Base-by-base conservation (phyloP, 2,888 invertebrate genomes). In the Mactromeris polynyma region DNA sequence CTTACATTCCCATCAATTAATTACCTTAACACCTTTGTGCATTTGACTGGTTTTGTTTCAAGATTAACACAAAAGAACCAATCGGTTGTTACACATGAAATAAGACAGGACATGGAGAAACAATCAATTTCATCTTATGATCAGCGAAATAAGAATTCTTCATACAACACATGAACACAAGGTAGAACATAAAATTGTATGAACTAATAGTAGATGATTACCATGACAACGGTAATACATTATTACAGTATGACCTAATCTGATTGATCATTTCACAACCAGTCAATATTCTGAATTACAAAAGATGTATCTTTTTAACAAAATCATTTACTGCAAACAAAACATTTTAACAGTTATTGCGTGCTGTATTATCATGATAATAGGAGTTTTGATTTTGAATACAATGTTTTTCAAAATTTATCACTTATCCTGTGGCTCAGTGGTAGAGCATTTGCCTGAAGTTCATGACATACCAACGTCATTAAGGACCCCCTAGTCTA, bases 61-160 rank as follows among this genome's bases (percentile, higher is more conserved):
- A 38, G 54, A 81, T 80, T 51, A n/a, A 64, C 26, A n/a, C 84
- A 69, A 89, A 88, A 88, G 83, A 85, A 85, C 83, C 79, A 73
- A 82, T 86, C 88, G 87, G 88, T 85, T 40, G 84, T 81, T 42
- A 78, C 82, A 92, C 90, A 87, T 92, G 89, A 91, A 90, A 86
- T 87, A 85, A 78, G 42, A 54, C 36, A 26, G 38, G 36, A 40
- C 42, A 83, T 80, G 21, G 9, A 64, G 46, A 51, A 79, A 81
- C 78, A 78, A 79, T 79, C 88, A 86, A 84, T 89, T 91, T 88
- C 87, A 86, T 91, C 91, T 84, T 88, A 91, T 91, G 89, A 91
- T 89, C 78, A 86, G 88, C 58, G 36, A 81, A 87, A 85, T 33
- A 79, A 82, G 89, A 86, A 91, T 89, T 86, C 88, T 85, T 83